phyloP scores from a whole-genome alignment of 1,140 invertebrate species.

The Dinothrombium tinctorium region DNA sequence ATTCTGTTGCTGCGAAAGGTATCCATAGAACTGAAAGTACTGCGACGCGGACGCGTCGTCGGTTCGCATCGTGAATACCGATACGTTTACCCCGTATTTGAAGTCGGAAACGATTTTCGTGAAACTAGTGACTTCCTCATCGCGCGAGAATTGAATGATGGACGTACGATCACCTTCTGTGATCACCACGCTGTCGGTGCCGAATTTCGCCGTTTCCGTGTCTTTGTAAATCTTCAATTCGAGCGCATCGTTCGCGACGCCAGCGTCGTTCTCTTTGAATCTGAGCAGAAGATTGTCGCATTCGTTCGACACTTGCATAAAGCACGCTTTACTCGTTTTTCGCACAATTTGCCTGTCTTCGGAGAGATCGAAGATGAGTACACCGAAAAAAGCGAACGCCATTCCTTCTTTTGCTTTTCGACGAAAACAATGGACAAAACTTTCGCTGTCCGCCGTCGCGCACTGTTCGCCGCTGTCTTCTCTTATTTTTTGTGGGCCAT shows the following conservation, averaged over 20 bases:
- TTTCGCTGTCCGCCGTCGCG: no score
- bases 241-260: not conserved
- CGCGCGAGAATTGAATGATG: conserved; percentile 9
- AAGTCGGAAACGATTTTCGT: conserved; percentile 13
- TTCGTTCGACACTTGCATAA: conserved; percentile 13
- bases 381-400: no score
- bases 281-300: conserved; percentile 13
- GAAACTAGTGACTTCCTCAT: conserved; percentile 3
- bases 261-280: conserved; percentile 9
- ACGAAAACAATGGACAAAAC: no score
- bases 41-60: conserved; percentile 91
- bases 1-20: conserved; percentile 96
- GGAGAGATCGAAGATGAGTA: no score
- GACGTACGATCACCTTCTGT: conserved; percentile 8
- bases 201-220: conserved; percentile 12
- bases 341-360: no score
- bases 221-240: conserved; percentile 13
- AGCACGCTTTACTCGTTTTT: no score
- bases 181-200: conserved; percentile 12
- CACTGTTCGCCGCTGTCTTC: no score
- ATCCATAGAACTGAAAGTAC: conserved; percentile 58
- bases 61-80: conserved; percentile 81
- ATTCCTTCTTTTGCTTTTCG: no score
- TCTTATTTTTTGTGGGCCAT: no score
- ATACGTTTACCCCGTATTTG: conserved; percentile 21